phyloP scores from a whole-genome alignment of 2,113 vertebrate species.

The Osmerus mordax region DNA sequence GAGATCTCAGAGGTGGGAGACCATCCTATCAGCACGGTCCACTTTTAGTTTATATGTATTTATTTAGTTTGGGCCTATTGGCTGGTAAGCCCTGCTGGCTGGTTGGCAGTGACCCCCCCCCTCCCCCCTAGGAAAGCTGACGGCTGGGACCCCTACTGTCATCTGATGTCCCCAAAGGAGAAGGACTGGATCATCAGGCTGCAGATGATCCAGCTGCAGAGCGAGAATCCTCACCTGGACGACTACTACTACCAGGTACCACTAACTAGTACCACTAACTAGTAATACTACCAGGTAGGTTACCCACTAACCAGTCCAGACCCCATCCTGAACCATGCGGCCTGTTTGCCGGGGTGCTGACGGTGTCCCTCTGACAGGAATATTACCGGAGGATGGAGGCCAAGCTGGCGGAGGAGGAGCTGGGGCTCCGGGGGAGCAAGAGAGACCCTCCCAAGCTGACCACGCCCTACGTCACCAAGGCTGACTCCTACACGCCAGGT shows the following conservation, averaged over 20 bases:
- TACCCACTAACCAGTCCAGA: no score
- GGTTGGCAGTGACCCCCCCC: background rate
- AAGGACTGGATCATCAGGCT: constrained; percentile 92
- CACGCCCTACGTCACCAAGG: constrained; percentile 88
- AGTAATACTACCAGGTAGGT: background rate
- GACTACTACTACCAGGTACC: constrained; percentile 95
- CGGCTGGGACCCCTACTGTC: constrained; percentile 76
- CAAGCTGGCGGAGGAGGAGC: constrained; percentile 82
- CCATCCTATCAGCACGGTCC: no score
- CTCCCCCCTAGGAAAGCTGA: constrained; percentile 67
- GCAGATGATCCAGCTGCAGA: constrained; percentile 95
- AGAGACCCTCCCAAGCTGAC: constrained; percentile 84
- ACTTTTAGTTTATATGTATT: background rate
- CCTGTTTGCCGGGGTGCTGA: no score
- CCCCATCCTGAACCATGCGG: no score
- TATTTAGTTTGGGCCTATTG: background rate
- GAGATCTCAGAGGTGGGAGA: constrained; percentile 68
- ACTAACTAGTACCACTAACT: background rate
- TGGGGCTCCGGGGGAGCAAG: constrained; percentile 72
- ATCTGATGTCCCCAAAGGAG: constrained; percentile 86
- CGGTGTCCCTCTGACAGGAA: constrained; percentile 61
- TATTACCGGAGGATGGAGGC: constrained; percentile 85
- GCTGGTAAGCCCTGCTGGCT: no score
- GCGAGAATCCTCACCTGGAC: constrained; percentile 82
- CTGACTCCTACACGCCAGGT: constrained; percentile 84